phyloP scores from a whole-genome alignment of 2,113 vertebrate genomes.

The Chionodraco myersi region DNA sequence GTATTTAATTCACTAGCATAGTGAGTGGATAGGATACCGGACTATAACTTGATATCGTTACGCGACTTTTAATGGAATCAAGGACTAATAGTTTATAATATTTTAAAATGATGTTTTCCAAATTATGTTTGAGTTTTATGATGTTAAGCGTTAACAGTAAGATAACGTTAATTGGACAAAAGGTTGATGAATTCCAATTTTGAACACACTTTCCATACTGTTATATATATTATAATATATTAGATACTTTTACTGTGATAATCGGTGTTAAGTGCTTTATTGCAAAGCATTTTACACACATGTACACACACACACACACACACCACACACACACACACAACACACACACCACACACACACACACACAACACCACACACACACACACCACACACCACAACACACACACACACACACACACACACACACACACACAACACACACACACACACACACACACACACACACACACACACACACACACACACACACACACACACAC shows the following conservation, averaged over 20 bases:
- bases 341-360: fast-evolving
- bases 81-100: background rate
- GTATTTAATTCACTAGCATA: no score
- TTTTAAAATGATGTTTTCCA: background rate
- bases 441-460: slow-evolving; percentile 11
- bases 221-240: no score
- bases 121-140: background rate
- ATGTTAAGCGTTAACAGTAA: background rate
- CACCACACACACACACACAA: no score
- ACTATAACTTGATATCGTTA: background rate
- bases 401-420: no score
- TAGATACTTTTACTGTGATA: background rate
- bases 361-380: no score
- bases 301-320: no score
- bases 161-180: background rate
- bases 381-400: no score
- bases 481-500: no score
- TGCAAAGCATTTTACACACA: background rate
- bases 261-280: background rate
- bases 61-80: background rate
- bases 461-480: slow-evolving; percentile 28
- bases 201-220: background rate
- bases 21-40: no score
- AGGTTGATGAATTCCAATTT: background rate
- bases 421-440: slow-evolving; percentile 24